phyloP scores from a whole-genome alignment of 2,113 vertebrate species.

The Vidua chalybeata region DNA sequence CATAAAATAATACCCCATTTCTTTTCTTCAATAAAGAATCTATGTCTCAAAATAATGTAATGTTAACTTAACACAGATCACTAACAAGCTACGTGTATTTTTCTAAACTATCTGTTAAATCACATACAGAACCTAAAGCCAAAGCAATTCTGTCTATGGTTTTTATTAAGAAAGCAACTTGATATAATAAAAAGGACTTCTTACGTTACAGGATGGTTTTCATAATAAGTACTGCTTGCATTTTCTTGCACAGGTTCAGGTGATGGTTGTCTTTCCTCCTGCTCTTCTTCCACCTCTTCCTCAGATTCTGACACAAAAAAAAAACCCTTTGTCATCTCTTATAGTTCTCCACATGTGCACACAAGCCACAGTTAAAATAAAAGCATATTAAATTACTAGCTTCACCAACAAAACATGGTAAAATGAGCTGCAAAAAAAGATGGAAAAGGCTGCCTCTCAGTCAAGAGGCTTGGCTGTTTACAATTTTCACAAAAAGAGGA shows the following conservation, averaged over 20 bases:
- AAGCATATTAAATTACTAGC: not conserved
- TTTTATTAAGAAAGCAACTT: not conserved
- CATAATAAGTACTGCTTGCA: conserved; percentile 86
- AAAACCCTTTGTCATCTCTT: not conserved
- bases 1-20: not conserved
- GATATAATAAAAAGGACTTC: not conserved
- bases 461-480: not conserved
- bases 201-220: conserved; percentile 89
- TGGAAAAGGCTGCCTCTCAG: not conserved
- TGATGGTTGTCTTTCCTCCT: conserved; percentile 88
- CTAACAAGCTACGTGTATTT: not conserved
- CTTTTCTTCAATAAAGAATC: not conserved
- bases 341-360: not conserved
- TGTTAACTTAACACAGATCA: not conserved
- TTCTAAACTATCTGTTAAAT: not conserved
- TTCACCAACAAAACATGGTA: not conserved
- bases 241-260: conserved; percentile 92
- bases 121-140: not conserved
- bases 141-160: not conserved
- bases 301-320: conserved; percentile 84
- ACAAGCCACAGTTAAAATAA: not conserved
- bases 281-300: conserved; percentile 93
- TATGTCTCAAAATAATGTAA: not conserved
- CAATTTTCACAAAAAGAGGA: not conserved
- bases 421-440: not conserved